Conservation (phyloP, 2,797 vertebrate genomes). For the Cottoperca gobio region DNA sequence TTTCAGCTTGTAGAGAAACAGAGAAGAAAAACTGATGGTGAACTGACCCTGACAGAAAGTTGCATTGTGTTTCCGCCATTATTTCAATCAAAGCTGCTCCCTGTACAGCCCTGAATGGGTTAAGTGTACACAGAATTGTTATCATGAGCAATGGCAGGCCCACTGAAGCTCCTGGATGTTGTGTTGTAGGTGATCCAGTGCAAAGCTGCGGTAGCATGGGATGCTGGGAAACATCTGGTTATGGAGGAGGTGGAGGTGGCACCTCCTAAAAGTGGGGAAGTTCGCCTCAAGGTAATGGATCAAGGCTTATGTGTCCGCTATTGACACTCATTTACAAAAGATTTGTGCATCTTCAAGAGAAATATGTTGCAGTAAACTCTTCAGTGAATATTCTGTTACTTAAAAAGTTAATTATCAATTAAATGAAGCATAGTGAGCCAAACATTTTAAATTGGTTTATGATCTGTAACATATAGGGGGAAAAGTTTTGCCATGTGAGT, state of each 20-base stretch:
- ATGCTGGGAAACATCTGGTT: conserved; percentile 88
- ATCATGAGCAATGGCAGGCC: not conserved
- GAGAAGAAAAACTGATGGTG: not conserved
- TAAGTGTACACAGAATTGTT: not conserved
- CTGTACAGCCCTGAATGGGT: not conserved
- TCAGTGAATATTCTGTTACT: not conserved
- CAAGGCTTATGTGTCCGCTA: not conserved
- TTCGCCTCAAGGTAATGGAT: conserved; percentile 90
- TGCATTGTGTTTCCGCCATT: not conserved
- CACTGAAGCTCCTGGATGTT: conserved; percentile 11
- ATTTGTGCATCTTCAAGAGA: not conserved
- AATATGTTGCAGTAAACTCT: not conserved
- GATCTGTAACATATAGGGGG: no score
- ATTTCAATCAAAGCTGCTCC: not conserved
- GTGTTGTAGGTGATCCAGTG: conserved; percentile 89
- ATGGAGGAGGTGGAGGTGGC: conserved; percentile 93
- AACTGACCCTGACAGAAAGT: not conserved
- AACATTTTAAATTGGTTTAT: no score
- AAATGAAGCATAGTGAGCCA: no score
- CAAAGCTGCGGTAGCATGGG: conserved; percentile 93
- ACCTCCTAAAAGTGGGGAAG: conserved; percentile 91
- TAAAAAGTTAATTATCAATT: not conserved
- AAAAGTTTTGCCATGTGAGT: no score
- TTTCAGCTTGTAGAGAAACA: not conserved
- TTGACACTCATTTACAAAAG: not conserved